phyloP scores from a whole-genome alignment of 2,888 invertebrate genomes.

The Drosophila buzzatii region DNA sequence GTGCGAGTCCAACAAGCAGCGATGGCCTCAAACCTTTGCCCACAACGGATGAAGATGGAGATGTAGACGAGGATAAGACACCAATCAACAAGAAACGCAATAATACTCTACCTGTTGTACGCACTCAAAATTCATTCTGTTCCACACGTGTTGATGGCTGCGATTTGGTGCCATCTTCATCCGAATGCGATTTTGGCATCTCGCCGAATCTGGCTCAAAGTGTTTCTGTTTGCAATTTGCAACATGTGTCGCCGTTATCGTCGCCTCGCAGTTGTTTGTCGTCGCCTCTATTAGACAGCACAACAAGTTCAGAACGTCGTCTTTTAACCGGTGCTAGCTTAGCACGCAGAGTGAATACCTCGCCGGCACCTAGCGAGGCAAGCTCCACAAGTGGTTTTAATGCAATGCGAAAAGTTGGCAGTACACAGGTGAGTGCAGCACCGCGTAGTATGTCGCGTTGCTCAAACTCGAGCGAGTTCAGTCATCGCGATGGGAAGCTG shows the following conservation, averaged over 20 bases:
- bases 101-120: neutral
- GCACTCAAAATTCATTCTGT: slow-evolving; percentile 66
- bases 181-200: slow-evolving; percentile 61
- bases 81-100: slow-evolving; percentile 64
- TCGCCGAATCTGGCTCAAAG: slow-evolving; percentile 71
- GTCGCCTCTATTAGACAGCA: slow-evolving; percentile 79
- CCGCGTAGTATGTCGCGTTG: slow-evolving; percentile 82
- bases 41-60: slow-evolving; percentile 52
- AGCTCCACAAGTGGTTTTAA: slow-evolving; percentile 49
- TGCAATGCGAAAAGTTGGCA: slow-evolving; percentile 38
- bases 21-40: slow-evolving; percentile 54
- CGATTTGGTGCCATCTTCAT: slow-evolving; percentile 52
- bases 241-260: slow-evolving; percentile 66
- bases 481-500: slow-evolving; percentile 81
- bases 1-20: slow-evolving; percentile 54
- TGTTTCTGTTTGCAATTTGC: slow-evolving; percentile 27
- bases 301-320: slow-evolving; percentile 76
- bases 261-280: slow-evolving; percentile 74
- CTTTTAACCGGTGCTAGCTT: slow-evolving; percentile 33
- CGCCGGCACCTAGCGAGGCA: slow-evolving; percentile 75
- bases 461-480: slow-evolving; percentile 84
- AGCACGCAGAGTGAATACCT: slow-evolving; percentile 60
- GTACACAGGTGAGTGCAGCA: slow-evolving; percentile 17
- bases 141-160: slow-evolving; percentile 78
- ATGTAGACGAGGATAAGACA: slow-evolving; percentile 55